A percentile compares a stretch with the other conserved stretches of the same genome.
phyloP scores from a whole-genome alignment of 2,888 invertebrate genomes.

The Lasioglossum calceatum region DNA sequence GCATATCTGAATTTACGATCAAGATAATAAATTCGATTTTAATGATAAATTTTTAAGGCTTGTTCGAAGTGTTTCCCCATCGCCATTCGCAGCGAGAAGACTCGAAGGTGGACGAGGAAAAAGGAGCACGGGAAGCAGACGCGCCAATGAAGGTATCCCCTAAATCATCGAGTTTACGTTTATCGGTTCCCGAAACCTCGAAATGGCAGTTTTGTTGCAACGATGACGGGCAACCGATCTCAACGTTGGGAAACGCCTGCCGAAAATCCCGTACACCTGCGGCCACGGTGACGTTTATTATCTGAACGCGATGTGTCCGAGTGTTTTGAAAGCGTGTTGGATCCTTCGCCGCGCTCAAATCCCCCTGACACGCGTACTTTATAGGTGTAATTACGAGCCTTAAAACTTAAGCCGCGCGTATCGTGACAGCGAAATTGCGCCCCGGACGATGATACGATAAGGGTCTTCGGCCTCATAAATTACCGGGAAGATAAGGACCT shows the following conservation, averaged over 20 bases:
- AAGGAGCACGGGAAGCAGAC: not conserved
- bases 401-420: conserved; percentile 65
- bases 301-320: conserved; percentile 53
- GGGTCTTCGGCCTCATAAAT: conserved; percentile 59
- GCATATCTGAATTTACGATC: not conserved
- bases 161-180: conserved; percentile 17
- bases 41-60: not conserved
- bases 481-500: conserved; percentile 48
- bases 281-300: conserved; percentile 66
- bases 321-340: conserved; percentile 47
- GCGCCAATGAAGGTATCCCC: conserved; percentile 3
- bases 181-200: conserved; percentile 10
- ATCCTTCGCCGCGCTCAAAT: conserved; percentile 44
- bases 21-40: not conserved
- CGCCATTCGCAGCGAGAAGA: not conserved
- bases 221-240: not conserved
- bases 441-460: conserved; percentile 61
- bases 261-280: conserved; percentile 59
- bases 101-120: not conserved
- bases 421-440: conserved; percentile 69
- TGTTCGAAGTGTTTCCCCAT: not conserved
- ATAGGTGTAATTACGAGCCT: conserved; percentile 69
- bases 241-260: conserved; percentile 25
- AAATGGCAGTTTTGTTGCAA: conserved; percentile 24
- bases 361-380: conserved; percentile 60